Percentiles rank a stretch among this genome's conserved stretches.
phyloP scores from a whole-genome alignment of 2,113 vertebrate species.

The Monopterus albus region DNA sequence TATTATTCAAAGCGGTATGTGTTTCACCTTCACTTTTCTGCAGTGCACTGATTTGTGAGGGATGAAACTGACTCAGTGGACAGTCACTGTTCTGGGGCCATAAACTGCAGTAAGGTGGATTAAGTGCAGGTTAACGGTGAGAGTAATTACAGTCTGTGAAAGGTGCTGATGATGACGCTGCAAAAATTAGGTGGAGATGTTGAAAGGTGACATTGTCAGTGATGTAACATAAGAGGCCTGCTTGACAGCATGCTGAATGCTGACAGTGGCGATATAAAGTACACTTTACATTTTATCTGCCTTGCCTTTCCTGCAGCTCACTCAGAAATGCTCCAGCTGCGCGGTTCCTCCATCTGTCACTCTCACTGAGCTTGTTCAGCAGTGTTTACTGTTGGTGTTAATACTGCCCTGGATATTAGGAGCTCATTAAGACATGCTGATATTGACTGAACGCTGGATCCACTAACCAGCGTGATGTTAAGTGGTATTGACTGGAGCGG shows the following conservation, averaged over 20 bases:
- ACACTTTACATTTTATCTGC: slow-evolving; percentile 33
- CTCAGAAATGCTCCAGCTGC: slow-evolving; percentile 23
- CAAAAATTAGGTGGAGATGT: slow-evolving; percentile 55
- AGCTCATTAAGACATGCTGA: slow-evolving; percentile 57
- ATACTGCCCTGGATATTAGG: slow-evolving; percentile 26
- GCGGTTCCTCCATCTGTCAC: slow-evolving; percentile 28
- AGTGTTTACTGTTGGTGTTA: slow-evolving; percentile 35
- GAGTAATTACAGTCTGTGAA: slow-evolving; percentile 59
- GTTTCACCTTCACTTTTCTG: slow-evolving; percentile 63
- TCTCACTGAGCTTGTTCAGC: slow-evolving; percentile 36
- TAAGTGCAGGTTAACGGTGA: slow-evolving; percentile 66
- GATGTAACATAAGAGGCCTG: slow-evolving; percentile 46
- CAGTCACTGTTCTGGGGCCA: slow-evolving; percentile 64
- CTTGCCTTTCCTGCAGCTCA: slow-evolving; percentile 4
- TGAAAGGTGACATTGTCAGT: slow-evolving; percentile 71
- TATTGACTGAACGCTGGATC: slow-evolving; percentile 53
- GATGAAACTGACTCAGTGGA: slow-evolving; percentile 66
- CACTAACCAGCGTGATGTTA: slow-evolving; percentile 58
- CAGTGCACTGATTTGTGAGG: slow-evolving; percentile 67
- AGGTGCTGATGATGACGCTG: slow-evolving; percentile 65
- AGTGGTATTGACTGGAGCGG: slow-evolving; percentile 70
- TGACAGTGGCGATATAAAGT: slow-evolving; percentile 34
- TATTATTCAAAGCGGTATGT: slow-evolving; percentile 33
- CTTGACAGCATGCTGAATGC: slow-evolving; percentile 52
- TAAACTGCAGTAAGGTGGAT: slow-evolving; percentile 69